Evolutionary conservation across 2,797 vertebrate species (phyloP).

Genomic region (Parotocinclus haroldoi): DNA sequence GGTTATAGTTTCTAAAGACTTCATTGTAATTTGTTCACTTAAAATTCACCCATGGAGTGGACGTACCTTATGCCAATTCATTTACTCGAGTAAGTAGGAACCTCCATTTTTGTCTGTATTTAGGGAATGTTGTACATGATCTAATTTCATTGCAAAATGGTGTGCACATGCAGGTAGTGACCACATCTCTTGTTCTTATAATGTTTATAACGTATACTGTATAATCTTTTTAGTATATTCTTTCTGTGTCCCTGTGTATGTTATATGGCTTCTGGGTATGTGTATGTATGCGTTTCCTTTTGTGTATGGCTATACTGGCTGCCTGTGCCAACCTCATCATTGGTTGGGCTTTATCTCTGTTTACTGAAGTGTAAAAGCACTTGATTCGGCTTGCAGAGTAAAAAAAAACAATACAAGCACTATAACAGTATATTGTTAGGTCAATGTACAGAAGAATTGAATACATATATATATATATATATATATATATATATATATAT

Average conservation of each 20-base stretch:
- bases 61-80: slow-evolving; percentile 36
- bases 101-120: neutral
- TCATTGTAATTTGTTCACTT: neutral
- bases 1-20: no score
- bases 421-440: no score
- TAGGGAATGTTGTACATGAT: neutral
- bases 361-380: slow-evolving; percentile 26
- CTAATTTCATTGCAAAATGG: neutral
- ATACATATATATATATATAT: no score
- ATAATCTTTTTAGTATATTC: no score
- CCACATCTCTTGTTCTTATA: no score
- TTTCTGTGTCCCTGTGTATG: neutral
- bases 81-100: slow-evolving; percentile 44
- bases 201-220: no score
- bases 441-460: no score
- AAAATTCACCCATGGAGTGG: slow-evolving; percentile 37
- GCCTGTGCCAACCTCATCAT: neutral
- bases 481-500: no score
- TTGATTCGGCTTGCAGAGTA: slow-evolving; percentile 8
- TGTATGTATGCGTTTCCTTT: neutral
- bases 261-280: slow-evolving; percentile 9
- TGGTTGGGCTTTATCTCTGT: slow-evolving; percentile 25
- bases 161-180: no score
- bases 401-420: no score
- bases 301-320: neutral